Percentiles rank a stretch among this genome's conserved stretches.
Conservation (phyloP, 2,888 invertebrate genomes). For the Meteorus colon region DNA sequence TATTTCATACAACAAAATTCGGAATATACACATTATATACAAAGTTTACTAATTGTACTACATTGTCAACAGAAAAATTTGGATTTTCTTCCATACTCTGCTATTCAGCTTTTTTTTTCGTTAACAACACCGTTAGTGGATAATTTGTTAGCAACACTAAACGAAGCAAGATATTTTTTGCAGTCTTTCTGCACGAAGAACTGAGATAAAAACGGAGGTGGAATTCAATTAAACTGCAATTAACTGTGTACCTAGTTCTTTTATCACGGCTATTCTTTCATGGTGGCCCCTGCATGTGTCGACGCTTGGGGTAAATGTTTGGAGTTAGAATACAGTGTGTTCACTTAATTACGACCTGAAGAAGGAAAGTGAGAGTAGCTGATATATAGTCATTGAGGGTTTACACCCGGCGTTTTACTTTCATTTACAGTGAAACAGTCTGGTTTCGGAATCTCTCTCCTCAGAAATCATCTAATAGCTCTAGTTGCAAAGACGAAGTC, state of each 20-base stretch:
- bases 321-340: slow-evolving; percentile 30
- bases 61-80: no score
- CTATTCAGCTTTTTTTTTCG: not conserved
- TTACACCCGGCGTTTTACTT: slow-evolving; percentile 32
- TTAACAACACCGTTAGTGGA: not conserved
- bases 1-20: not conserved
- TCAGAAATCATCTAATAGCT: not conserved
- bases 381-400: not conserved
- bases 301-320: slow-evolving; percentile 49
- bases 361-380: slow-evolving; percentile 16
- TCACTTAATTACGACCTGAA: slow-evolving; percentile 52
- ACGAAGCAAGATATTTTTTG: not conserved
- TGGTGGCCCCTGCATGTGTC: slow-evolving; percentile 42
- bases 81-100: no score
- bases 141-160: not conserved
- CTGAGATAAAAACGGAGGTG: slow-evolving; percentile 57
- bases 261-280: slow-evolving; percentile 37
- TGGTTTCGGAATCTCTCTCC: not conserved
- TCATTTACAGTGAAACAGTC: not conserved
- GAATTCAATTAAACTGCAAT: slow-evolving; percentile 61
- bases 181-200: not conserved
- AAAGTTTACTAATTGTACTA: no score
- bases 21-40: not conserved
- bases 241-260: slow-evolving; percentile 62
- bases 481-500: no score